These are phyloP conservation scores for Pocota personata DNA, from an alignment of 2,888 invertebrate species.

Conservation along the genomic window DNA sequence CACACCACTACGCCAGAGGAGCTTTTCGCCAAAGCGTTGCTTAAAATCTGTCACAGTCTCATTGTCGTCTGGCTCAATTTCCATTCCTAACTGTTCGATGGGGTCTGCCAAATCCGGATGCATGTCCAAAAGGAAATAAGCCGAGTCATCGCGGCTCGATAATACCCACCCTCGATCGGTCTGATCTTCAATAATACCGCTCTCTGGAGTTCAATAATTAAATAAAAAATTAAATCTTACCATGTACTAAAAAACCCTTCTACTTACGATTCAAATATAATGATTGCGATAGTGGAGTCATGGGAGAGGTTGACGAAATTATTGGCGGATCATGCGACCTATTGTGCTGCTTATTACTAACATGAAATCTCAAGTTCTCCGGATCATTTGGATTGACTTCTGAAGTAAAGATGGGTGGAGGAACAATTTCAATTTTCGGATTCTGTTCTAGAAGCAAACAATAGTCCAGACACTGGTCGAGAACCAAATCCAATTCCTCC, in stretches of 20 bases:
- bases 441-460: slow-evolving; percentile 85
- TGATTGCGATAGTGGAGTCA: slow-evolving; percentile 9
- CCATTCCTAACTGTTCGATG: slow-evolving; percentile 89
- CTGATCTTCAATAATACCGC: slow-evolving; percentile 9
- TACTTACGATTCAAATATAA: slow-evolving; percentile 61
- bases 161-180: slow-evolving; percentile 81
- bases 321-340: slow-evolving; percentile 54
- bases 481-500: slow-evolving; percentile 88
- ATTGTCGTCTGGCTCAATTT: slow-evolving; percentile 89
- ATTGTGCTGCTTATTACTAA: slow-evolving; percentile 83
- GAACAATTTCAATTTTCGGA: slow-evolving; percentile 79
- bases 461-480: slow-evolving; percentile 89
- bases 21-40: slow-evolving; percentile 87
- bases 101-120: slow-evolving; percentile 90
- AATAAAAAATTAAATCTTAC: background rate
- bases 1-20: slow-evolving; percentile 87
- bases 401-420: slow-evolving; percentile 75
- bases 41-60: slow-evolving; percentile 89
- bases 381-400: slow-evolving; percentile 83
- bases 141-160: slow-evolving; percentile 82
- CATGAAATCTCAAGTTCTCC: slow-evolving; percentile 85
- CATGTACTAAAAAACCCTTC: background rate
- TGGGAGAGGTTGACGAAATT: background rate
- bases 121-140: slow-evolving; percentile 87
- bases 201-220: slow-evolving; percentile 7